Percentiles rank a stretch among this genome's conserved stretches.
These are phyloP conservation scores for Pseudolycoriella hygida DNA, from an alignment of 2,888 invertebrate genomes.

Conservation along the genomic window DNA sequence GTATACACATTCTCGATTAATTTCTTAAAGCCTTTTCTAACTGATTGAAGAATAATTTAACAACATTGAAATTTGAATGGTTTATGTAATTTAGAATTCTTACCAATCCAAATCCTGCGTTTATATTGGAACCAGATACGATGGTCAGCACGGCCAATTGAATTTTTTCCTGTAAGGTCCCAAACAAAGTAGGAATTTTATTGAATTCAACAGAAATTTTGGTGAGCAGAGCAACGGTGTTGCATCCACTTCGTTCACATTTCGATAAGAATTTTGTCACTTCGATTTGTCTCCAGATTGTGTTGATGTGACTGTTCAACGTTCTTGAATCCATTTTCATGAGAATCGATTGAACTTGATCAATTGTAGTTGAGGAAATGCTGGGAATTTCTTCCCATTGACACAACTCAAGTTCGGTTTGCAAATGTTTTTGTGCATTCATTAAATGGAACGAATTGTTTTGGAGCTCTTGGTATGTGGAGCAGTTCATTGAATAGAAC, in stretches of 20 bases:
- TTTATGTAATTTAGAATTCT: too few species aligned
- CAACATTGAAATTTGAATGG: too few species aligned
- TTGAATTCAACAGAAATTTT: constrained; percentile 11
- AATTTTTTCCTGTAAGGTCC: constrained; percentile 46
- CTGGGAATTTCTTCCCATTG: constrained; percentile 32
- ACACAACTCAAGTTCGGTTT: constrained; percentile 37
- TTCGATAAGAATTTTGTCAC: constrained; percentile 51
- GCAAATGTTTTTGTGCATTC: constrained; percentile 46
- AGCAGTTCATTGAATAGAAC: constrained; percentile 46
- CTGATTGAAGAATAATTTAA: too few species aligned
- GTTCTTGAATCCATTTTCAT: constrained; percentile 53
- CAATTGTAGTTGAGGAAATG: constrained; percentile 8
- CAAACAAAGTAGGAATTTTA: constrained; percentile 51
- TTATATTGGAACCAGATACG: constrained; percentile 46
- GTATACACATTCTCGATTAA: too few species aligned
- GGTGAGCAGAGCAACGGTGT: constrained; percentile 22
- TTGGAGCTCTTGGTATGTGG: constrained; percentile 36
- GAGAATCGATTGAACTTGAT: constrained; percentile 37
- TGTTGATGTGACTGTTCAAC: constrained; percentile 61
- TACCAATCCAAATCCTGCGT: constrained; percentile 46
- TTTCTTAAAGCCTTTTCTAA: too few species aligned
- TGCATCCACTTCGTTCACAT: constrained; percentile 38
- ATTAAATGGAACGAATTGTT: constrained; percentile 33
- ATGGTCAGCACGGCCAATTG: constrained; percentile 49
- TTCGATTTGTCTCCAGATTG: constrained; percentile 65